Conservation (phyloP, 1,140 invertebrate genomes). For the Lepidurus arcticus region DNA sequence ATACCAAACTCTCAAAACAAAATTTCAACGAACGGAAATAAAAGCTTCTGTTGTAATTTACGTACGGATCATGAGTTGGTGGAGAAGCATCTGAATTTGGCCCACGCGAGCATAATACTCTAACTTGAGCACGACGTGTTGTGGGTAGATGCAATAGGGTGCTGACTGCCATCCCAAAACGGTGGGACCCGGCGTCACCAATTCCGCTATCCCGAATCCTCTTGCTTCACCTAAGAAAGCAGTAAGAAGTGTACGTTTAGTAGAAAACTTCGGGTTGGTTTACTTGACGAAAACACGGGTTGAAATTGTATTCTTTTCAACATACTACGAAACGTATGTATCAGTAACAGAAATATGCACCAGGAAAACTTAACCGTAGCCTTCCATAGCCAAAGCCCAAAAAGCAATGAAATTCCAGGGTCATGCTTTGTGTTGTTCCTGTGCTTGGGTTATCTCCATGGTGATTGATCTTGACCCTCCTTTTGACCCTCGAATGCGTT, state of each 20-base stretch:
- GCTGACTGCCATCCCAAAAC: background rate
- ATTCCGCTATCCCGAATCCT: background rate
- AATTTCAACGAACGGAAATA: background rate
- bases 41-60: background rate
- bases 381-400: background rate
- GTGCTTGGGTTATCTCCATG: background rate
- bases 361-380: background rate
- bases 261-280: background rate
- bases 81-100: background rate
- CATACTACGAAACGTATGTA: background rate
- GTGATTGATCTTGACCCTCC: background rate
- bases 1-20: too few relatives aligned
- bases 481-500: background rate
- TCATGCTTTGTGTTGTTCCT: background rate
- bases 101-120: background rate
- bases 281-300: background rate
- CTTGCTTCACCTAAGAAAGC: conserved; percentile 2
- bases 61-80: conserved; percentile 10
- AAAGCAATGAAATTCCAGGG: background rate
- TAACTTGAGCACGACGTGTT: background rate
- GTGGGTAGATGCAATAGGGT: background rate
- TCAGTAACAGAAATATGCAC: background rate
- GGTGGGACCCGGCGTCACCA: background rate
- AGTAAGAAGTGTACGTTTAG: background rate
- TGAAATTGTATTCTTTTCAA: background rate